phyloP scores from a whole-genome alignment of 2,888 invertebrate species.

The Creontiades dilutus region DNA sequence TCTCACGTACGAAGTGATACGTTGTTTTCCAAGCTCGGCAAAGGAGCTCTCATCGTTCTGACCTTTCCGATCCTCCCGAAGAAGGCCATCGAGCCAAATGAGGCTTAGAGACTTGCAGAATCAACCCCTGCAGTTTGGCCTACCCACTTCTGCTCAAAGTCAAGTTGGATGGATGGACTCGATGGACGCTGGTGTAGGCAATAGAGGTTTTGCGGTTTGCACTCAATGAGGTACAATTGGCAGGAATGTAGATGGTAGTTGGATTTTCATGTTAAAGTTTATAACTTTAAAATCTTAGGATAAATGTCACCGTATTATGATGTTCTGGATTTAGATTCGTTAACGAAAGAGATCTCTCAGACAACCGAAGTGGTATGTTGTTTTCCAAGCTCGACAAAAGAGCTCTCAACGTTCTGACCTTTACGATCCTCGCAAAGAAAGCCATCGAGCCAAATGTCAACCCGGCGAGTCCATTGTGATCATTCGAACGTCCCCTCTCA shows the following conservation, averaged over 20 bases:
- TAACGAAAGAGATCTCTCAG: background rate
- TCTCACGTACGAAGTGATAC: background rate
- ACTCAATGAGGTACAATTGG: too few species aligned
- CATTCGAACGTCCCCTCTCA: background rate
- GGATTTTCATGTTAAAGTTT: too few species aligned
- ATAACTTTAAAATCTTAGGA: too few species aligned
- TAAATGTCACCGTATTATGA: too few species aligned
- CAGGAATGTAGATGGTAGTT: too few species aligned
- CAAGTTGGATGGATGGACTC: too few species aligned
- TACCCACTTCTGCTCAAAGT: too few species aligned
- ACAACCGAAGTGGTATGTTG: background rate
- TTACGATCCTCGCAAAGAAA: background rate
- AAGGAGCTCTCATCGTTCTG: background rate
- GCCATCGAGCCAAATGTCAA: background rate
- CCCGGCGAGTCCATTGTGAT: background rate
- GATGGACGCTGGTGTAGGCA: too few species aligned
- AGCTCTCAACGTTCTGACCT: background rate
- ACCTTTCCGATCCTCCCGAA: background rate
- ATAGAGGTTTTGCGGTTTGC: too few species aligned
- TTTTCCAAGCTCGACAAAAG: background rate
- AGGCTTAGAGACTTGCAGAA: too few species aligned
- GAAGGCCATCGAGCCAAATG: background rate
- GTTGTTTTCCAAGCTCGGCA: background rate
- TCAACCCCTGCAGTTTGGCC: too few species aligned
- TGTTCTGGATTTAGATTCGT: too few species aligned